Conservation (phyloP, 2,888 invertebrate genomes). For the Lycaena phlaeas region DNA sequence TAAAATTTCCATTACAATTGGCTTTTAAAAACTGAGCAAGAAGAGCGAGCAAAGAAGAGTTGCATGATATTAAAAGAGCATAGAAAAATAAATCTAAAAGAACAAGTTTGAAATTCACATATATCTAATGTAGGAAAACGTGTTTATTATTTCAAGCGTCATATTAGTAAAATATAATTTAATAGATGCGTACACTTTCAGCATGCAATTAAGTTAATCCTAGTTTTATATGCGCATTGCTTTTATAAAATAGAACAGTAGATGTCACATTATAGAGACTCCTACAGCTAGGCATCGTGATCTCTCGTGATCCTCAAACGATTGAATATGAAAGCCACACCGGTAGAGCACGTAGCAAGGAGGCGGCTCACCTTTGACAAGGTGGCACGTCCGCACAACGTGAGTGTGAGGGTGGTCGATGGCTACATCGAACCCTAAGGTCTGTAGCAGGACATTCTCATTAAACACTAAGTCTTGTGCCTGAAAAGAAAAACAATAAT, state of each 20-base stretch:
- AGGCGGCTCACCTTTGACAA: constrained; percentile 86
- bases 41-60: too few relatives aligned
- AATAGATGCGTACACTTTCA: too few relatives aligned
- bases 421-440: constrained; percentile 97
- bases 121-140: too few relatives aligned
- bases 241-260: constrained; percentile 3
- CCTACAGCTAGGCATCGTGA: too few relatives aligned
- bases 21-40: too few relatives aligned
- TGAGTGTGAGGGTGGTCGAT: constrained; percentile 99
- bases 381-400: constrained; percentile 95
- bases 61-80: too few relatives aligned
- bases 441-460: constrained; percentile 97
- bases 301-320: too few relatives aligned
- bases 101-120: too few relatives aligned
- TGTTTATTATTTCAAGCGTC: too few relatives aligned
- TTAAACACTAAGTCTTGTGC: constrained; percentile 96
- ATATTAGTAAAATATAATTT: too few relatives aligned
- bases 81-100: too few relatives aligned
- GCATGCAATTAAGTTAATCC: constrained; percentile 3
- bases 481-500: constrained; percentile 48
- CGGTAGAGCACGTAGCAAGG: constrained; percentile 15
- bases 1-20: too few relatives aligned
- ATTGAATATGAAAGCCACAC: constrained; percentile 9
- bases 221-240: neutral
- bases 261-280: neutral